These are phyloP conservation scores for Coreius guichenoti DNA, from an alignment of 2,797 vertebrate species.

Conservation along the genomic window DNA sequence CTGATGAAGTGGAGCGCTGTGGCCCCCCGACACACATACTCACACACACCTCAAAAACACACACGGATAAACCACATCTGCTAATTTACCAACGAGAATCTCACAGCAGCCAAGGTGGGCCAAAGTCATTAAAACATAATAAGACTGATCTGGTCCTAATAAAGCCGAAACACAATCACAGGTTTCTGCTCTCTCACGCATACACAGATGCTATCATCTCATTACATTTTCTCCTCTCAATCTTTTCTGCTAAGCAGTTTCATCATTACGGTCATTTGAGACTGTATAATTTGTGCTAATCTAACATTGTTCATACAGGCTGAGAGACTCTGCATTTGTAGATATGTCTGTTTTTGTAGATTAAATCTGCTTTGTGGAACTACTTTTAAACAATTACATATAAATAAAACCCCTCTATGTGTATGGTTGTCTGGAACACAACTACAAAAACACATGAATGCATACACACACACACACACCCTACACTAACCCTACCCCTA, in stretches of 20 bases:
- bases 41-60: background rate
- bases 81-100: constrained; percentile 63
- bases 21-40: background rate
- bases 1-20: constrained; percentile 27
- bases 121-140: constrained; percentile 44
- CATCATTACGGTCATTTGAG: constrained; percentile 23
- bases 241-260: constrained; percentile 26
- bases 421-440: background rate
- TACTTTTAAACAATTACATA: background rate
- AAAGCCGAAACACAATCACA: constrained; percentile 28
- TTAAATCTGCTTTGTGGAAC: background rate
- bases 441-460: background rate
- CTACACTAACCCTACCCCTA: too few species aligned
- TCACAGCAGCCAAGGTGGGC: constrained; percentile 23
- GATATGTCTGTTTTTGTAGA: background rate
- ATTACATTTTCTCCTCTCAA: constrained; percentile 10
- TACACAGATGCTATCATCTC: constrained; percentile 21
- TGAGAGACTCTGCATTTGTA: background rate
- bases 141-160: constrained; percentile 36
- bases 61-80: constrained; percentile 54
- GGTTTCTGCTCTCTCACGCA: constrained; percentile 14
- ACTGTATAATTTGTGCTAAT: constrained; percentile 29
- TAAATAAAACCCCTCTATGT: background rate
- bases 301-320: constrained; percentile 12
- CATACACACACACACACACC: background rate